These are phyloP conservation scores for Helostoma temminkii DNA, from an alignment of 2,797 vertebrate genomes.

Conservation along the genomic window DNA sequence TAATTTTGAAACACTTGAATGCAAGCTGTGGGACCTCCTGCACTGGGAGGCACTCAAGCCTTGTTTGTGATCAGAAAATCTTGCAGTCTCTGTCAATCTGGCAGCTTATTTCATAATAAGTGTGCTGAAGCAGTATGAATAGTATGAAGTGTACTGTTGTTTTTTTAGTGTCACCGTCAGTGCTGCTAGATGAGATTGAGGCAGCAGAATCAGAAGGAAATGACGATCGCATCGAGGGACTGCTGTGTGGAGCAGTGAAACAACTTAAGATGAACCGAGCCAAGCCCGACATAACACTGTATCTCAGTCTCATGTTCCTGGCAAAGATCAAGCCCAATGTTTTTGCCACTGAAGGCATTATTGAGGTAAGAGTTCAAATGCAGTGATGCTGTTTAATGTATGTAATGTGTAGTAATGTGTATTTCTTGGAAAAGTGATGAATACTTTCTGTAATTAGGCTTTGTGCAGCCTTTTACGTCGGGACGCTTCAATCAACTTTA, in stretches of 20 bases:
- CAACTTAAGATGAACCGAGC: conserved; percentile 96
- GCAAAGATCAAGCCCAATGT: conserved; percentile 99
- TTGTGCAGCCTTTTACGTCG: conserved; percentile 95
- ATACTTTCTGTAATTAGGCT: conserved; percentile 80
- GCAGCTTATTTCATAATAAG: not conserved
- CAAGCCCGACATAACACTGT: conserved; percentile 94
- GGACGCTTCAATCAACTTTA: conserved; percentile 97
- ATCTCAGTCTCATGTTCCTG: conserved; percentile 97
- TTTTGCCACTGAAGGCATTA: conserved; percentile 97
- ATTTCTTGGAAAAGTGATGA: no score
- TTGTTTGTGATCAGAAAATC: no score
- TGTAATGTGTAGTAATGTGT: no score
- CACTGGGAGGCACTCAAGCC: no score
- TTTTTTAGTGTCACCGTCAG: conserved; percentile 87
- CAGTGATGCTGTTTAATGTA: not conserved
- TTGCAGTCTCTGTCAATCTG: no score
- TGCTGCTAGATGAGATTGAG: conserved; percentile 95
- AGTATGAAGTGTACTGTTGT: not conserved
- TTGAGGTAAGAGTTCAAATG: conserved; percentile 86
- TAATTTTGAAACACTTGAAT: not conserved
- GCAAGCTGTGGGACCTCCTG: no score
- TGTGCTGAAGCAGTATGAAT: not conserved
- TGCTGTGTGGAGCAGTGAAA: conserved; percentile 95
- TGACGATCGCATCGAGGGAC: conserved; percentile 93
- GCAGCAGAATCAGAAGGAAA: conserved; percentile 95